Base-by-base conservation (phyloP, 2,888 invertebrate species). In the Apotomis betuletana region DNA sequence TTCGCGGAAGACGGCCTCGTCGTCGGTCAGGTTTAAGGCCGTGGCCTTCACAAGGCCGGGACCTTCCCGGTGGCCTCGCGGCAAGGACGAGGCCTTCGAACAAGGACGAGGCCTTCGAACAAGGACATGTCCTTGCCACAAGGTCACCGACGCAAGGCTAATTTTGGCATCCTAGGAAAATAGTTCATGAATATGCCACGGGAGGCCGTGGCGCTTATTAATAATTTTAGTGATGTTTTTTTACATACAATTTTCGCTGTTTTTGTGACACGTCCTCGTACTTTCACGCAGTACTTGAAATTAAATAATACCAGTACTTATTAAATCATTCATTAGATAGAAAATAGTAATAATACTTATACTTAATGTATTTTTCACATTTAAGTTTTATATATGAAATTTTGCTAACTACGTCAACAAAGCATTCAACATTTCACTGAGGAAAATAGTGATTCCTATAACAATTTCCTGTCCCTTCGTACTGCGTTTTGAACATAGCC, bases 21-120 rank as follows among this genome's bases (percentile, higher is more conserved):
- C 65, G 44, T 41, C 55, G 67, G 51, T 41, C 55, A 71, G 55
- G 67, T 67, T 67, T 71, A 61, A 57, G 67, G 67, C 55, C 70
- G 12, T 5, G 64, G 65, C 70, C 61, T 61, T 52, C 41, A 13
- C 10, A 15, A 63, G 62, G 69, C 58, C 58, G 10, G n/a, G 70
- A 54, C 65, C 70, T 67, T 70, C 52, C 70, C n/a, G 46, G 49
- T 5, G 62, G 62, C 71, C 71, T 71, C 44, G 57, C 1, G 3
- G 27, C 61, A 62, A 71, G 71, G 71, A 67, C 67, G 57, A 51
- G 75, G 75, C 87, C 87, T 86, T 81, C 79, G 46, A 38, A 54
- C 67, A 71, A 81, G 78, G 84, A 77, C 80, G 57, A 51, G 75
- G 75, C 87, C 87, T 86, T 81, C 79, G 46, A 38, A 54, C 67